Evolutionary conservation across 2,888 invertebrate species (phyloP).

Genomic region (Eilema caniola): DNA sequence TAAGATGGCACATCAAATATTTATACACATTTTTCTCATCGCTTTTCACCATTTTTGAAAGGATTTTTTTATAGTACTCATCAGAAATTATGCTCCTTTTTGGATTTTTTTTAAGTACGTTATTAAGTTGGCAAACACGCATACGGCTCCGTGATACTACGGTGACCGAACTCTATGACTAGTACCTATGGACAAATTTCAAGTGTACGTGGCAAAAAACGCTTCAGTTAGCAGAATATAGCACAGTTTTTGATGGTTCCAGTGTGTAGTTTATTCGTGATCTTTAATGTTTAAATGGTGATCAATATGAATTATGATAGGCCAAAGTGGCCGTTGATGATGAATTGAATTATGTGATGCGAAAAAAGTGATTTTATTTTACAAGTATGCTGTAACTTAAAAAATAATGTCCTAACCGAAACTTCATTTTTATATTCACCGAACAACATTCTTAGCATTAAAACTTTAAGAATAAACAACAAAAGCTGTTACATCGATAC

Average conservation of each 20-base stretch:
- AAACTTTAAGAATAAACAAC: neutral
- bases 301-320: too few relatives aligned
- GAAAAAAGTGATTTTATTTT: neutral
- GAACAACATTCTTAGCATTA: neutral
- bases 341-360: too few relatives aligned
- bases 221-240: too few relatives aligned
- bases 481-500: slow-evolving; percentile 12
- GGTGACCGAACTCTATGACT: too few relatives aligned
- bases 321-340: too few relatives aligned
- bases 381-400: neutral
- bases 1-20: slow-evolving; percentile 6
- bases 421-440: neutral
- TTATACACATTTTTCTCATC: neutral
- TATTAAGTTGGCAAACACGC: neutral
- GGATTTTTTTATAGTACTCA: neutral
- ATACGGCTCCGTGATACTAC: neutral
- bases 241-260: too few relatives aligned
- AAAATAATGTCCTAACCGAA: neutral
- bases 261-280: too few relatives aligned
- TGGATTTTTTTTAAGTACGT: neutral
- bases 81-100: neutral
- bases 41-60: neutral
- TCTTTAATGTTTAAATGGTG: too few relatives aligned
- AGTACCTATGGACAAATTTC: too few relatives aligned
- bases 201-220: too few relatives aligned